A percentile compares a stretch with the other conserved stretches of the same genome.
Conservation (phyloP, 2,888 invertebrate genomes). For the Lamellibrachia columna region DNA sequence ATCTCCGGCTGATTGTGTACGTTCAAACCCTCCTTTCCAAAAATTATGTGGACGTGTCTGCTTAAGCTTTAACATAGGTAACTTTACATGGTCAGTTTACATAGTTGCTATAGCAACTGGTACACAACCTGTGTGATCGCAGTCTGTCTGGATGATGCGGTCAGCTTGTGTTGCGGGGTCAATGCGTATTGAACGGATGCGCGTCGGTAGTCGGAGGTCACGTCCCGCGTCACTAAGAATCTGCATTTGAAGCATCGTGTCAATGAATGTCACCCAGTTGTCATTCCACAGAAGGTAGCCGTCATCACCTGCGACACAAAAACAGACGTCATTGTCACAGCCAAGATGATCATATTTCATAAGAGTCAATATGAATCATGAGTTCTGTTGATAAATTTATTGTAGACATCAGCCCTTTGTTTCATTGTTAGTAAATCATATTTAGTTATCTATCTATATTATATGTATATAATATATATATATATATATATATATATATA, state of each 20-base stretch:
- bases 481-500: too few species aligned
- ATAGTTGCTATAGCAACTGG: not conserved
- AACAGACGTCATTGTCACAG: not conserved
- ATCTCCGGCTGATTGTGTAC: too few species aligned
- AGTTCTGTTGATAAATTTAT: not conserved
- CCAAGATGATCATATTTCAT: not conserved
- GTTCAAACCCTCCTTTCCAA: too few species aligned
- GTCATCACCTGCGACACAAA: conserved; percentile 67
- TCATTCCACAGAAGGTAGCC: conserved; percentile 77
- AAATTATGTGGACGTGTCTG: too few species aligned
- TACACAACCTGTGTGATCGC: not conserved
- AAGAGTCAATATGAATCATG: not conserved
- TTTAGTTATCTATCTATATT: too few species aligned
- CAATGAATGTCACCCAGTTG: conserved; percentile 95
- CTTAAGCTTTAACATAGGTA: not conserved
- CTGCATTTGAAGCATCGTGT: conserved; percentile 93
- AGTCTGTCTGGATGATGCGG: not conserved
- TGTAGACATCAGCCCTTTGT: too few species aligned
- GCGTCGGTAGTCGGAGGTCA: conserved; percentile 86
- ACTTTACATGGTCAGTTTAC: not conserved
- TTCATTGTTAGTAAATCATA: too few species aligned
- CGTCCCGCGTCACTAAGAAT: conserved; percentile 79
- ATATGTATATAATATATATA: too few species aligned
- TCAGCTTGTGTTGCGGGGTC: conserved; percentile 78
- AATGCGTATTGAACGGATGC: conserved; percentile 82